Percentiles rank a stretch among this genome's conserved stretches.
phyloP scores from a whole-genome alignment of 37 sponge, comb jelly and placozoan species.

The Spongia lamella region DNA sequence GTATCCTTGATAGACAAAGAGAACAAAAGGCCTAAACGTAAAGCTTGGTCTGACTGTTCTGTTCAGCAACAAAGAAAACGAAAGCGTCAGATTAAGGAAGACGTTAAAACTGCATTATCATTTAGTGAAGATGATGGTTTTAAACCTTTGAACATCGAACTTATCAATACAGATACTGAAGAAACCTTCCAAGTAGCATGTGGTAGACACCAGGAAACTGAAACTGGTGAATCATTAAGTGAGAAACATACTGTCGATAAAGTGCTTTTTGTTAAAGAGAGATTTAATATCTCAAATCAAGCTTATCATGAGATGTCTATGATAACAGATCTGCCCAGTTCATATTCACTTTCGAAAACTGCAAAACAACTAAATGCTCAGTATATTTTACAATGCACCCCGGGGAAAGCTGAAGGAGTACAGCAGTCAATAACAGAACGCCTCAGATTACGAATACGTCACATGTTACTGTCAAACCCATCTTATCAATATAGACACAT shows the following conservation, averaged over 20 bases:
- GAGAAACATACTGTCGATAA: background rate
- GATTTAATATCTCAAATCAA: no score
- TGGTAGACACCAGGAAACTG: background rate
- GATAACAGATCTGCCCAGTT: background rate
- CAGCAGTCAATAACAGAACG: slow-evolving; percentile 2
- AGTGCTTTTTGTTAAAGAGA: background rate
- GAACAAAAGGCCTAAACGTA: no score
- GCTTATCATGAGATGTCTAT: slow-evolving; percentile 18
- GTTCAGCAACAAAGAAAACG: background rate
- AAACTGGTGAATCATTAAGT: background rate
- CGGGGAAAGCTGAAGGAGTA: background rate
- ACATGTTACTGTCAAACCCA: background rate
- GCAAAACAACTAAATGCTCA: background rate
- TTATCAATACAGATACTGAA: slow-evolving; percentile 5
- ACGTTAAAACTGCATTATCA: background rate
- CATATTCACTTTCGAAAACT: background rate
- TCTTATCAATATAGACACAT: background rate
- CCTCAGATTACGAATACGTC: background rate
- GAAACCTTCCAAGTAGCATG: background rate
- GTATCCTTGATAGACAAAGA: no score
- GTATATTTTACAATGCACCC: background rate
- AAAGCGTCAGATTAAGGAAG: background rate
- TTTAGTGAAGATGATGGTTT: background rate
- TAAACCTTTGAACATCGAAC: background rate
- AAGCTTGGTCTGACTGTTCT: slow-evolving; percentile 3